phyloP scores from a whole-genome alignment of 2,888 invertebrate species.

The Drosophila emarginata region DNA sequence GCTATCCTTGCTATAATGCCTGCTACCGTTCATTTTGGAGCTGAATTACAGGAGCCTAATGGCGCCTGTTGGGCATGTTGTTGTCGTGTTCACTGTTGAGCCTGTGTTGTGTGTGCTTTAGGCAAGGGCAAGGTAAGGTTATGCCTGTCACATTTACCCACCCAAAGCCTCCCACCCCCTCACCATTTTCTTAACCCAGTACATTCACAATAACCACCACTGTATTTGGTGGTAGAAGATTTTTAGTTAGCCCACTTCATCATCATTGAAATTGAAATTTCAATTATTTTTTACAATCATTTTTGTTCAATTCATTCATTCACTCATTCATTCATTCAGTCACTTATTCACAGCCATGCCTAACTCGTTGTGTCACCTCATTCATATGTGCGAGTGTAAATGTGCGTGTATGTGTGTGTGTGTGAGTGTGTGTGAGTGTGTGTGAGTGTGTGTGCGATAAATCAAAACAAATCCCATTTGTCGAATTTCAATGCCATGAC shows the following conservation, averaged over 20 bases:
- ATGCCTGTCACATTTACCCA: constrained; percentile 27
- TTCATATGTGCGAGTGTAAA: constrained; percentile 1
- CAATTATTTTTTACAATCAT: constrained; percentile 39
- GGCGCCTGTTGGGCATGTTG: constrained; percentile 46
- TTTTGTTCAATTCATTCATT: constrained; percentile 5
- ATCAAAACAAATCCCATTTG: constrained; percentile 56
- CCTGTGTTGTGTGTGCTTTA: not conserved
- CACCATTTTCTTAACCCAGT: not conserved
- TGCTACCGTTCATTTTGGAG: constrained; percentile 17
- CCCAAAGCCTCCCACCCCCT: too few relatives aligned
- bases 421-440: constrained; percentile 8
- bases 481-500: constrained; percentile 43
- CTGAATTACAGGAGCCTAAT: constrained; percentile 43
- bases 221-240: not conserved
- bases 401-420: constrained; percentile 3
- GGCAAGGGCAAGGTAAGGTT: constrained; percentile 9
- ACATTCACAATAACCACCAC: not conserved
- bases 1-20: not conserved
- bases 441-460: constrained; percentile 31
- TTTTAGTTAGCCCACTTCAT: constrained; percentile 31
- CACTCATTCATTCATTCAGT: not conserved
- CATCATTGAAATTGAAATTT: constrained; percentile 46
- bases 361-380: constrained; percentile 21
- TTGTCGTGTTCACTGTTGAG: constrained; percentile 20
- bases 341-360: not conserved